Evolutionary conservation across 2,888 invertebrate species (phyloP), one percentile per base, ranked within the genome.

Genomic region (Chloroclystis v-ata): DNA sequence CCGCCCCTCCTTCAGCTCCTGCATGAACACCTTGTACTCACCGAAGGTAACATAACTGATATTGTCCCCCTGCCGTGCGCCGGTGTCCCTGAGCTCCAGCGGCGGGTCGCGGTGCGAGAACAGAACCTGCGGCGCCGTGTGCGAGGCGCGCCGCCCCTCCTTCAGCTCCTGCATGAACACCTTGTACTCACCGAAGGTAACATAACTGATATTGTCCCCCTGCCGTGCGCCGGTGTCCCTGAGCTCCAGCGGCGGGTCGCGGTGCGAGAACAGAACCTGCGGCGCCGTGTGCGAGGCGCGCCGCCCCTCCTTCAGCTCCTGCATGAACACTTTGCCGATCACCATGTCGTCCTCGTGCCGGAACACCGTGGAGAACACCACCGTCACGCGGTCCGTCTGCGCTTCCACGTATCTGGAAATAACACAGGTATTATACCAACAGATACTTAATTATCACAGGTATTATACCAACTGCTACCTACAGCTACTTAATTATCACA

Each of bases 41-140:
- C 97, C 97, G 89, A 99, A 99, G 56, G 99, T 99, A 72, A 99
- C 98, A 86, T 99, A 99, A 79, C 99, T 98, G 84, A 99, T 97
- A 87, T 98, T 98, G 75, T 98, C 98, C 52, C 97, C 98, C 57
- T 95, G 93, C 76, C 92, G 92, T 46, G 99, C 99, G 72, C 97
- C 95, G 8, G 97, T 96, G 77, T 97, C 96, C 73, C 95, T 92
- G 54, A 99, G 90, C 85, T 99, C 99, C 80, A 96, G 77, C 0
- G 99, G 99, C 28, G 99, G 99, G 75, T 99, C 99, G 72, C 96
- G 94, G 86, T 99, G 97, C 76, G 95, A 95, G 83, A 96, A 96
- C 63, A 96, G 85, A 66, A 96, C 96, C 76, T 94, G 94, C 28
- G 95, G 95, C 50, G 97, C 97, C 43, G 97, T 98, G 75, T 98